Percentiles rank a stretch among this genome's conserved stretches.
phyloP scores from a whole-genome alignment of 1,140 invertebrate species.

The Tachypleus tridentatus region DNA sequence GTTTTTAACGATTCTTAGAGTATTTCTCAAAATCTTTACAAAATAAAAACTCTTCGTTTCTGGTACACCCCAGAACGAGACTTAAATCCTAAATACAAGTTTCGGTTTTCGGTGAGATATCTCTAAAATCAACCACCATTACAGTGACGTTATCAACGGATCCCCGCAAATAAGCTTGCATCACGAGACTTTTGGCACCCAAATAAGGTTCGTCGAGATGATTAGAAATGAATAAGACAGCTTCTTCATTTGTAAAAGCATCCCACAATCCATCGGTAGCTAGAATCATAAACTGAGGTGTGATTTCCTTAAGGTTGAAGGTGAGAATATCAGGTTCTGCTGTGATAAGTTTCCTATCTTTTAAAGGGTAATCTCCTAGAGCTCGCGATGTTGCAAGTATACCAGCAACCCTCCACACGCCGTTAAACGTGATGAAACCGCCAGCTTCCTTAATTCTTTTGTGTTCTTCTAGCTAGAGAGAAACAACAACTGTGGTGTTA shows the following conservation, averaged over 20 bases:
- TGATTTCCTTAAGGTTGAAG: slow-evolving; percentile 58
- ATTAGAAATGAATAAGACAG: slow-evolving; percentile 59
- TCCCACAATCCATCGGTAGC: slow-evolving; percentile 96
- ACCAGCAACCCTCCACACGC: slow-evolving; percentile 91
- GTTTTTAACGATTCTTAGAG: no score
- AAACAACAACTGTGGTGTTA: no score
- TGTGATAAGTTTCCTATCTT: slow-evolving; percentile 84
- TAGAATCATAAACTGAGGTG: slow-evolving; percentile 75
- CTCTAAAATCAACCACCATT: slow-evolving; percentile 65
- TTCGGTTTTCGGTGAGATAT: no score
- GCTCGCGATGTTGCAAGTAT: slow-evolving; percentile 90
- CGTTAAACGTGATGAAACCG: slow-evolving; percentile 86
- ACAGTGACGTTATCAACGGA: slow-evolving; percentile 94
- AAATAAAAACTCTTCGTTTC: no score
- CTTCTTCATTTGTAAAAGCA: slow-evolving; percentile 87
- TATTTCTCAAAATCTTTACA: no score
- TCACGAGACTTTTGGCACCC: slow-evolving; percentile 76
- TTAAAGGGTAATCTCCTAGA: slow-evolving; percentile 86
- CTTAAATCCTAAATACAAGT: no score
- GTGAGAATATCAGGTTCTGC: slow-evolving; percentile 90
- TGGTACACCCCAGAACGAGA: no score
- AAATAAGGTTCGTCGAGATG: slow-evolving; percentile 63
- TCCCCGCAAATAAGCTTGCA: slow-evolving; percentile 81
- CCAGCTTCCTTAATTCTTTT: slow-evolving; percentile 82
- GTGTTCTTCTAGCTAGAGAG: slow-evolving; percentile 57